A percentile compares a stretch with the other conserved stretches of the same genome.
Conservation (phyloP, 2,797 vertebrate species). For the Enteromius treurensis region DNA sequence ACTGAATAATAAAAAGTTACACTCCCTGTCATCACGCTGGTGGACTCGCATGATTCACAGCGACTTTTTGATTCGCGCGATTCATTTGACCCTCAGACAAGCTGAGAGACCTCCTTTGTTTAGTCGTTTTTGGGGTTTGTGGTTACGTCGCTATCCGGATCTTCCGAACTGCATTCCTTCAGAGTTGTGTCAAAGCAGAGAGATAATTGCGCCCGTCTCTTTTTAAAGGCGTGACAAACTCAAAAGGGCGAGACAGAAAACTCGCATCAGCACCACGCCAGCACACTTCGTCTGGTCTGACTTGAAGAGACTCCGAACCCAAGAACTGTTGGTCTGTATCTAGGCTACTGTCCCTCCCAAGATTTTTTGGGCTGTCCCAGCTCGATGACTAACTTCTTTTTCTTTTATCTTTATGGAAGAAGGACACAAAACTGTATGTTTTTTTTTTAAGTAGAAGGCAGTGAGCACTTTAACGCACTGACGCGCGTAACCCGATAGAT, state of each 20-base stretch:
- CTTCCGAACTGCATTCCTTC: constrained; percentile 14
- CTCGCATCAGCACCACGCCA: constrained; percentile 81
- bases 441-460: not conserved
- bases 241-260: constrained; percentile 73
- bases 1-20: constrained; percentile 18
- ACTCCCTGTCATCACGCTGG: not conserved
- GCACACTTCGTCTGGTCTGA: constrained; percentile 36
- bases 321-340: constrained; percentile 8
- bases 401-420: constrained; percentile 30
- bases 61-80: not conserved
- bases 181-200: constrained; percentile 24
- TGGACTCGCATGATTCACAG: not conserved
- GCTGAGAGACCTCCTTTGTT: not conserved
- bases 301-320: constrained; percentile 7
- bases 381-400: constrained; percentile 22
- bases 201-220: constrained; percentile 12
- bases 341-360: not conserved
- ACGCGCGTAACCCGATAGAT: not conserved
- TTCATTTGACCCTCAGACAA: not conserved
- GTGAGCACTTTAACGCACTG: not conserved
- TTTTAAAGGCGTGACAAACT: constrained; percentile 66
- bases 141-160: not conserved
- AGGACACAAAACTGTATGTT: not conserved
- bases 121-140: not conserved
- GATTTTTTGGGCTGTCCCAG: constrained; percentile 26